Evolutionary conservation across 2,888 invertebrate genomes (phyloP), one percentile per base, ranked within the genome.

Genomic region (Carabus problematicus): DNA sequence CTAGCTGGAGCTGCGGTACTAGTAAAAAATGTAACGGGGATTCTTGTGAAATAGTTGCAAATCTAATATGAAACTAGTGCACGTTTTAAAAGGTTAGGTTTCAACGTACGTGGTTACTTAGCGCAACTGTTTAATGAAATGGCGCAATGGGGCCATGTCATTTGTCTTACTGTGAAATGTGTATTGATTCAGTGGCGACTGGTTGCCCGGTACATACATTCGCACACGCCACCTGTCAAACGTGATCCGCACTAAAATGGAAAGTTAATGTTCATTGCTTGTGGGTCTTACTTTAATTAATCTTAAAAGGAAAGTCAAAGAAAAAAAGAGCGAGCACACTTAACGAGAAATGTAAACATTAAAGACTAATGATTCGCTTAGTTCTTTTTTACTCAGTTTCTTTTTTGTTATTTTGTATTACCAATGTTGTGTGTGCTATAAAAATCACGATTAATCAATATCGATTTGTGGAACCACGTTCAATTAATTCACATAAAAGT

Each of bases 161-260:
- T 63, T 63, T 63, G 63, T 63, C 63, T 63, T 45, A 16, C 63
- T 29, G 63, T 63, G 63, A 63, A 63, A 63, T 63, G 63, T 63
- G 63, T 63, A 63, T 63, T 54, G 63, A 54, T 52, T 63, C 60
- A 12, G n/a, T 11, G 7, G 41, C 58, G 9, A 52, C n/a, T 14
- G 45, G n/a, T 14, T 52, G 14, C 41, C 40, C 41, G 58, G 12
- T 1, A 11, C 39, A 6, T 56, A 56, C 12, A 56, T 9, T 8
- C 39, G 29, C n/a, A 8, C 11, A 29, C 56, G 62, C 49, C 39
- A 62, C 62, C 62, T 62, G 62, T 62, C 62, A 40, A 62, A 19
- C 45, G 18, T 43, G 47, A 11, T n/a, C 62, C 39, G 19, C 47
- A 62, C 47, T 62, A 62, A 62, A 62, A 40, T 39, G 49, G 29